A percentile compares a stretch with the other conserved stretches of the same genome.
Evolutionary conservation across 2,797 vertebrate species (phyloP).

Genomic region (Dermochelys coriacea): DNA sequence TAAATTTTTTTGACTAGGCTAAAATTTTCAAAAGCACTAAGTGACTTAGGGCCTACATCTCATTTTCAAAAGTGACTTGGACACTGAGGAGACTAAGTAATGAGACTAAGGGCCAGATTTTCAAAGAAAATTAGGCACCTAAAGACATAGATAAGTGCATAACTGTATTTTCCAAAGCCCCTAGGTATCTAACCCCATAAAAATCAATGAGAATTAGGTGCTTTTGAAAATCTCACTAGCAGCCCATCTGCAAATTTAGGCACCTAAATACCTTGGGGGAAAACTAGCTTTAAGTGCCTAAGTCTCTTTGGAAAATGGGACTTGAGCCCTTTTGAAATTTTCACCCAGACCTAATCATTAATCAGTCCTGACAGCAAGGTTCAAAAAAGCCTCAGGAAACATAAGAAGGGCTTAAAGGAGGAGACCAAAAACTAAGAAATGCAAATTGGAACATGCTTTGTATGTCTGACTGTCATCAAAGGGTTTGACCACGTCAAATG

Average conservation of each 20-base stretch:
- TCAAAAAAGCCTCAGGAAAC: slow-evolving; percentile 28
- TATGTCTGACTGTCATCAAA: background rate
- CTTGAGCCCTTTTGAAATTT: slow-evolving; percentile 13
- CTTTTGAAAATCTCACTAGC: background rate
- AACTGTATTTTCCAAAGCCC: background rate
- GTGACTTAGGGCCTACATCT: background rate
- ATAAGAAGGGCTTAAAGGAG: background rate
- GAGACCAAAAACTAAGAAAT: background rate
- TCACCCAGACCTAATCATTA: background rate
- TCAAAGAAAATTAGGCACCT: background rate
- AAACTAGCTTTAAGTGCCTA: slow-evolving; percentile 1
- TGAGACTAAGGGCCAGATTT: background rate
- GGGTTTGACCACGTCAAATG: background rate
- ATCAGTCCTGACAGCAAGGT: background rate
- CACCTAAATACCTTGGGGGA: background rate
- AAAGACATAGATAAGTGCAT: background rate
- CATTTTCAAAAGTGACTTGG: background rate
- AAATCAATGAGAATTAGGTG: background rate
- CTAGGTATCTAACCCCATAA: background rate
- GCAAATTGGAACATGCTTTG: background rate
- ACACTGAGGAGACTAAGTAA: background rate
- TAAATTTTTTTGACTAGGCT: background rate
- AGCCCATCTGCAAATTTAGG: background rate
- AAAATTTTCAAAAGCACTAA: background rate
- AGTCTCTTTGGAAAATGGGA: background rate